These are phyloP conservation scores for Cylloceria caligata DNA, from an alignment of 2,888 invertebrate species.

Conservation along the genomic window DNA sequence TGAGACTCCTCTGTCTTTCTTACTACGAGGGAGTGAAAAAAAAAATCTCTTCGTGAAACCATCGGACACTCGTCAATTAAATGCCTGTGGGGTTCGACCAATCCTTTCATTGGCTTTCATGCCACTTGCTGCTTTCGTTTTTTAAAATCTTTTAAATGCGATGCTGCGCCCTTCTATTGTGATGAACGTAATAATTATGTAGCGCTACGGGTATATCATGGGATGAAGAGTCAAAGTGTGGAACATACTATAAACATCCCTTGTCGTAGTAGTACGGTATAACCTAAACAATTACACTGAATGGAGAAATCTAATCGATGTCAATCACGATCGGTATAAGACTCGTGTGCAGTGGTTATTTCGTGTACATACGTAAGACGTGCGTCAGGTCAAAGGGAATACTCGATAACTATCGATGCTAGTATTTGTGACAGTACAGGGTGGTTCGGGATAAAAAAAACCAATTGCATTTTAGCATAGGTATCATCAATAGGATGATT, in stretches of 20 bases:
- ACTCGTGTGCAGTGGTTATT: constrained; percentile 22
- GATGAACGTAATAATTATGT: constrained; percentile 35
- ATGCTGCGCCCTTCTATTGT: constrained; percentile 5
- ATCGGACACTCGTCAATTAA: constrained; percentile 49
- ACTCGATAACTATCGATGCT: constrained; percentile 47
- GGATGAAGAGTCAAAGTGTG: neutral
- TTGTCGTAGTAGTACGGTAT: neutral
- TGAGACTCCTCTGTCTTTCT: constrained; percentile 24
- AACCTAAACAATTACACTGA: neutral
- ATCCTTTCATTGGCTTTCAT: constrained; percentile 11
- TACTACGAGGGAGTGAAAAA: constrained; percentile 6
- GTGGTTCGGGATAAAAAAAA: neutral
- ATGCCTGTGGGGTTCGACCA: constrained; percentile 39
- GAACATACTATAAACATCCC: neutral
- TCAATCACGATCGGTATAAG: constrained; percentile 32
- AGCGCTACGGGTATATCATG: neutral
- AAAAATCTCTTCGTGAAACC: constrained; percentile 35
- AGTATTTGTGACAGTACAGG: constrained; percentile 33
- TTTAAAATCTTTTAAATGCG: neutral
- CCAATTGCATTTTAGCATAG: neutral
- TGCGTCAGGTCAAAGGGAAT: constrained; percentile 60
- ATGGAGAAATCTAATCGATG: neutral
- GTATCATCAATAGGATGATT: neutral
- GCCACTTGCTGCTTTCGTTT: neutral
- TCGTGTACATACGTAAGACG: constrained; percentile 50